A percentile compares a stretch with the other conserved stretches of the same genome.
These are phyloP conservation scores for Melanostoma mellinum DNA, from an alignment of 2,888 invertebrate genomes.

Conservation along the genomic window DNA sequence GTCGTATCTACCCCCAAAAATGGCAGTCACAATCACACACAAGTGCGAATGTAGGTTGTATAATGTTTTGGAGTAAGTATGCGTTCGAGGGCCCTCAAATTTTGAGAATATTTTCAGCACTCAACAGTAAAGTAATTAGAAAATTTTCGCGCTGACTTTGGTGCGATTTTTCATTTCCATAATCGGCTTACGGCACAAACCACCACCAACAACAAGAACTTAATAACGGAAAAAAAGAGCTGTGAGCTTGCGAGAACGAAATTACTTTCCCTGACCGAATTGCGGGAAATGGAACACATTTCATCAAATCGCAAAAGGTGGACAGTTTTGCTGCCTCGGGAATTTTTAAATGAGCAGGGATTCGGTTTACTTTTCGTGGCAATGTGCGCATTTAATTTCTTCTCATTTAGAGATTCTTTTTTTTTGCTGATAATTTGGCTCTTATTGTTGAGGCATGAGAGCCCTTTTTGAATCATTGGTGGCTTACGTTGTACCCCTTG, in stretches of 20 bases:
- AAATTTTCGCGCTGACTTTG: slow-evolving; percentile 65
- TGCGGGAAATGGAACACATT: slow-evolving; percentile 48
- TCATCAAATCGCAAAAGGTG: slow-evolving; percentile 63
- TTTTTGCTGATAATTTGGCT: background rate
- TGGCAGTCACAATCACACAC: background rate
- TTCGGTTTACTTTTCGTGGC: slow-evolving; percentile 11
- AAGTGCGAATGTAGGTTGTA: background rate
- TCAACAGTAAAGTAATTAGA: slow-evolving; percentile 65
- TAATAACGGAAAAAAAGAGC: background rate
- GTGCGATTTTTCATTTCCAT: slow-evolving; percentile 68
- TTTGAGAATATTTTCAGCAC: slow-evolving; percentile 47
- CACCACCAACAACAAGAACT: background rate
- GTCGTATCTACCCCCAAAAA: background rate
- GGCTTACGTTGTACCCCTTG: slow-evolving; percentile 7
- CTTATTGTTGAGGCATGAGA: slow-evolving; percentile 11
- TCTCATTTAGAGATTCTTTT: slow-evolving; percentile 31
- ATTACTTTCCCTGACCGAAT: slow-evolving; percentile 38
- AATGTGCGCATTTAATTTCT: slow-evolving; percentile 42
- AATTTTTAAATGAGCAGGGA: slow-evolving; percentile 40
- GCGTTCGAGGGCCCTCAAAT: background rate
- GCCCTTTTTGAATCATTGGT: slow-evolving; percentile 24
- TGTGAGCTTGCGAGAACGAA: slow-evolving; percentile 20
- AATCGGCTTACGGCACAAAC: slow-evolving; percentile 64
- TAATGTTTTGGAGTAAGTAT: background rate
- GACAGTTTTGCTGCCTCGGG: slow-evolving; percentile 54